Evolutionary conservation across 2,888 invertebrate species (phyloP).

Genomic region (Ypsolopha sequella): DNA sequence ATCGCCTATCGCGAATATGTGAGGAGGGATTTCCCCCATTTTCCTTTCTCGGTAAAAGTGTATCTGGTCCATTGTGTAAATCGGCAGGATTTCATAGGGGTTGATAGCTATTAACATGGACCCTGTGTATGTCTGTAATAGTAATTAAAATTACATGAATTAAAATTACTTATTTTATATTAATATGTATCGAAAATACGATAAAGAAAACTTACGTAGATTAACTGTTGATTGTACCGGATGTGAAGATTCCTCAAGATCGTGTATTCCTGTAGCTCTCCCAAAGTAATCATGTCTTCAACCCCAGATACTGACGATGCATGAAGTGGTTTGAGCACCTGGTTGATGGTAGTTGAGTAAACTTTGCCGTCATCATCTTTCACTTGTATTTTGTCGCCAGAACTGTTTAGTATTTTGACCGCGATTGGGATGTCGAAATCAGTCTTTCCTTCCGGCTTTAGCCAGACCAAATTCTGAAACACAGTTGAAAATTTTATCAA

Average conservation of each 20-base stretch:
- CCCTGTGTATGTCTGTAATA: constrained; percentile 90
- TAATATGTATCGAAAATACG: background rate
- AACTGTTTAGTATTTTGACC: constrained; percentile 82
- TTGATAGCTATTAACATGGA: constrained; percentile 96
- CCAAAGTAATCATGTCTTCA: constrained; percentile 96
- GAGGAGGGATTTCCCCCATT: constrained; percentile 91
- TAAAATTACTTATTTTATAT: too few relatives aligned
- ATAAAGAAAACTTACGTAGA: constrained; percentile 84
- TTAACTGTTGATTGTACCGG: constrained; percentile 87
- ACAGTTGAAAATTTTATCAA: background rate
- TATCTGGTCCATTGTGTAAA: constrained; percentile 92
- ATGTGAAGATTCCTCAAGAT: constrained; percentile 92
- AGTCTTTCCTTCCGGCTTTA: constrained; percentile 76
- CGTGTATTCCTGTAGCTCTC: constrained; percentile 94
- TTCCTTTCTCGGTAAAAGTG: constrained; percentile 84
- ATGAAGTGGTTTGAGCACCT: constrained; percentile 81
- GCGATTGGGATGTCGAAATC: constrained; percentile 91
- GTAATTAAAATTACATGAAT: background rate
- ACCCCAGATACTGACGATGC: constrained; percentile 84
- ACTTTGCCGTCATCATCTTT: constrained; percentile 88
- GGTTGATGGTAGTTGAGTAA: constrained; percentile 66
- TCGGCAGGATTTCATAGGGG: constrained; percentile 94
- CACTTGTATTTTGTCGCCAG: constrained; percentile 81
- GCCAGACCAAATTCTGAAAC: constrained; percentile 86
- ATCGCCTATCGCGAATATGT: constrained; percentile 96